Conservation (phyloP, 1,140 invertebrate species). For the Geopemphigus sp. region DNA sequence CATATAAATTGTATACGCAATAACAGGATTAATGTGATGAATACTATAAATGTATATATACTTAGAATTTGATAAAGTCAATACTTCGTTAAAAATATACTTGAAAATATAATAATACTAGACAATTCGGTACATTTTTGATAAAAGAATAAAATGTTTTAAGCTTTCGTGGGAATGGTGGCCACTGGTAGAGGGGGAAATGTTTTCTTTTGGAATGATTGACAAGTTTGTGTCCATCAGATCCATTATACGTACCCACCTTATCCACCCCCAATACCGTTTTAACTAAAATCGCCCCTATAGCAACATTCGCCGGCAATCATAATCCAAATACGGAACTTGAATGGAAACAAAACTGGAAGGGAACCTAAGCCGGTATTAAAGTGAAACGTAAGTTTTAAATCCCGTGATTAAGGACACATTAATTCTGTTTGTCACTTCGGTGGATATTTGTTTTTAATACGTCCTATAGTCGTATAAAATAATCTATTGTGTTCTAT, state of each 20-base stretch:
- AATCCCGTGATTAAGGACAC: conserved; percentile 18
- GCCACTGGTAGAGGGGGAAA: conserved; percentile 17
- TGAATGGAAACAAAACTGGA: conserved; percentile 45
- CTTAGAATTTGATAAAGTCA: background rate
- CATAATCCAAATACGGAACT: conserved; percentile 37
- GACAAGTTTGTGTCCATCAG: conserved; percentile 19
- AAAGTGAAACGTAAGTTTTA: conserved; percentile 42
- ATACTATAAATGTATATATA: too few species aligned
- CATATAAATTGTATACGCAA: too few species aligned
- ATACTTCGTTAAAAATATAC: background rate
- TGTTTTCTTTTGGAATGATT: conserved; percentile 46
- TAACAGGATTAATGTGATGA: too few species aligned
- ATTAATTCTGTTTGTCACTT: conserved; percentile 26
- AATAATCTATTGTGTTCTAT: background rate
- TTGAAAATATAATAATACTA: background rate
- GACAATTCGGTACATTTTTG: background rate
- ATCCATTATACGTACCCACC: conserved; percentile 12
- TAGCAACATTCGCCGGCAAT: background rate
- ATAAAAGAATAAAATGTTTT: conserved; percentile 28
- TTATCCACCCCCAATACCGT: background rate
- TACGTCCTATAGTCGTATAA: background rate
- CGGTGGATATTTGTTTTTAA: conserved; percentile 2
- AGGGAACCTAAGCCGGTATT: conserved; percentile 44
- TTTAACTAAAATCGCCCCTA: conserved; percentile 35
- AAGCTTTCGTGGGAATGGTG: conserved; percentile 39